These are phyloP conservation scores for Montipora cactus DNA, from an alignment of 64 coral and sea anemone species.

Conservation along the genomic window DNA sequence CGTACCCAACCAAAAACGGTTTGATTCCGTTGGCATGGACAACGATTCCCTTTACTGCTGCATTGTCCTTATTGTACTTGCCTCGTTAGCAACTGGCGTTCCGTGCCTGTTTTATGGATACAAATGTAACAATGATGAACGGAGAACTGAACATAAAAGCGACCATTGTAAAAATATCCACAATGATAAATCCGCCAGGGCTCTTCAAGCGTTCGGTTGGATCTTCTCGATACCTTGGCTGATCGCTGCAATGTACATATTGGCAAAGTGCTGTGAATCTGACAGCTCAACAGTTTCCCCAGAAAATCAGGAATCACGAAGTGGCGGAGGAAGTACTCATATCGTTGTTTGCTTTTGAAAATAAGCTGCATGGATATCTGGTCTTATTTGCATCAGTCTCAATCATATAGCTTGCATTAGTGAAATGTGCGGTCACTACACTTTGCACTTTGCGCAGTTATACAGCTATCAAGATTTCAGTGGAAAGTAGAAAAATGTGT, in stretches of 20 bases:
- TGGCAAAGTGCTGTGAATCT: no score
- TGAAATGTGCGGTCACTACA: no score
- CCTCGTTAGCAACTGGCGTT: conserved; percentile 1
- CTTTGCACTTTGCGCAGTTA: no score
- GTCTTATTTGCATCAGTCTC: no score
- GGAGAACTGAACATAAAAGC: conserved; percentile 15
- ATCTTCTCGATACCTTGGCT: conserved; percentile 39
- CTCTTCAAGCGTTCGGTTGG: conserved; percentile 9
- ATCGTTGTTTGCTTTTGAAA: no score
- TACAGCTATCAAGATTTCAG: no score
- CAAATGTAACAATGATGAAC: not conserved
- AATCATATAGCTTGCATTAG: no score
- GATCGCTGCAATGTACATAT: not conserved
- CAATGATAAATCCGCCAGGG: conserved; percentile 15
- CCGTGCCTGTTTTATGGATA: conserved; percentile 20
- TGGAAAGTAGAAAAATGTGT: no score
- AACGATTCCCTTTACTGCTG: not conserved
- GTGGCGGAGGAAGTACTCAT: no score
- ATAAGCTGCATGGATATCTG: no score
- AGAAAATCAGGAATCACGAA: no score
- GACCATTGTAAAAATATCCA: conserved; percentile 29
- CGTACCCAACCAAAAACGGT: not conserved
- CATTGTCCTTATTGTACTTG: not conserved
- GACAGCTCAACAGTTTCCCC: no score
- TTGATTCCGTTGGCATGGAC: not conserved